Evolutionary conservation across 35 echinoderm and acorn worm genomes (phyloP).

Genomic region (Hemicentrotus pulcherrimus): DNA sequence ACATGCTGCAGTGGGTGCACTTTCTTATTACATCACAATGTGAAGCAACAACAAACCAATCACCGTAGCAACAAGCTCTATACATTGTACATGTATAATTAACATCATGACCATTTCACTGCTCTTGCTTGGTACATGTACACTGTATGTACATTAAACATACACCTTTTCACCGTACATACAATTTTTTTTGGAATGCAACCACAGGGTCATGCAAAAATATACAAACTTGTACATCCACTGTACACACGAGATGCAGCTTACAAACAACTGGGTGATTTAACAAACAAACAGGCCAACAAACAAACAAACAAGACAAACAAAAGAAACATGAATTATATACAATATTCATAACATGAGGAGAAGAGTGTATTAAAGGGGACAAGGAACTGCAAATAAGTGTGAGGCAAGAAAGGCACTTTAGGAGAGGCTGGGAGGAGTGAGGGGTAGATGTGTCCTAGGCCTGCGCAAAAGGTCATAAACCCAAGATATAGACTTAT

Average conservation of each 20-base stretch:
- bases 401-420: neutral
- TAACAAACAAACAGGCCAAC: neutral
- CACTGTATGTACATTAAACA: neutral
- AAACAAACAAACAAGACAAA: conserved; percentile 5
- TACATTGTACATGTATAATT: neutral
- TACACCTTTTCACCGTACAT: neutral
- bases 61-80: neutral
- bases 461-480: neutral
- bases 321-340: neutral
- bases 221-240: no score
- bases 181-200: no score
- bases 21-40: neutral
- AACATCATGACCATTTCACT: neutral
- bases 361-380: neutral
- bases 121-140: neutral
- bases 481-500: neutral
- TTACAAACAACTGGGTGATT: neutral
- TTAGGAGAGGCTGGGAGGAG: neutral
- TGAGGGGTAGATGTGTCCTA: neutral
- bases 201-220: no score
- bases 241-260: no score
- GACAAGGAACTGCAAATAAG: neutral
- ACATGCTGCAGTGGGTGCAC: neutral
- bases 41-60: neutral
- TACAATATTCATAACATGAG: neutral